Evolutionary conservation across 2,113 vertebrate genomes (phyloP).

Genomic region (Oryzias melastigma): DNA sequence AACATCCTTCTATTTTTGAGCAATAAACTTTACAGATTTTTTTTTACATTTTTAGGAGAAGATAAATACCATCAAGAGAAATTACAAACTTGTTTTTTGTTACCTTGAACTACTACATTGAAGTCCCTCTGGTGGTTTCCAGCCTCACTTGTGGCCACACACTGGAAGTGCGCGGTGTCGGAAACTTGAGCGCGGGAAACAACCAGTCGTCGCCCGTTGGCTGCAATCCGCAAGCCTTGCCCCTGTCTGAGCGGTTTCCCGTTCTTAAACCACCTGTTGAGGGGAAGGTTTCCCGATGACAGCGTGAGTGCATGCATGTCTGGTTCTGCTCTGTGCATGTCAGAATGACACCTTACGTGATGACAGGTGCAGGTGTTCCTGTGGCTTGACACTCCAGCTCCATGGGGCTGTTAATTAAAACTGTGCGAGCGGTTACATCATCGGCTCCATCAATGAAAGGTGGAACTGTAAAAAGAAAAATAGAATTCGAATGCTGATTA

Average conservation of each 20-base stretch:
- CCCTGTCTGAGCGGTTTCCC: slow-evolving; percentile 78
- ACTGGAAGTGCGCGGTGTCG: slow-evolving; percentile 87
- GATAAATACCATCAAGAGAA: no score
- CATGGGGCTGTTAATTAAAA: slow-evolving; percentile 80
- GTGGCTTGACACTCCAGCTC: slow-evolving; percentile 87
- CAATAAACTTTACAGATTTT: neutral
- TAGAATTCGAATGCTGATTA: neutral
- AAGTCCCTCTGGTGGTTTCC: slow-evolving; percentile 85
- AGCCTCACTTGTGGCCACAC: slow-evolving; percentile 87
- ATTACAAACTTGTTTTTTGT: slow-evolving; percentile 4
- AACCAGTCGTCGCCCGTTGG: slow-evolving; percentile 83
- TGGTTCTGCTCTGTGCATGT: neutral
- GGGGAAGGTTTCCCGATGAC: neutral
- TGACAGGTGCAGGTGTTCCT: slow-evolving; percentile 83
- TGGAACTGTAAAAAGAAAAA: slow-evolving; percentile 78
- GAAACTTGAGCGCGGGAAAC: slow-evolving; percentile 85
- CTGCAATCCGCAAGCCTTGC: slow-evolving; percentile 75
- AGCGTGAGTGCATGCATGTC: neutral
- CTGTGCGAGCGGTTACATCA: slow-evolving; percentile 79
- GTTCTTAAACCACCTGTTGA: slow-evolving; percentile 89
- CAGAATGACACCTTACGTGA: slow-evolving; percentile 80
- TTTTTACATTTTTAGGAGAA: neutral
- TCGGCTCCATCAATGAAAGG: slow-evolving; percentile 84
- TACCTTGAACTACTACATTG: slow-evolving; percentile 90
- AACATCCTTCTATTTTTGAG: neutral